These are phyloP conservation scores for Epiblema foenella DNA, from an alignment of 2,888 invertebrate genomes.

Conservation along the genomic window DNA sequence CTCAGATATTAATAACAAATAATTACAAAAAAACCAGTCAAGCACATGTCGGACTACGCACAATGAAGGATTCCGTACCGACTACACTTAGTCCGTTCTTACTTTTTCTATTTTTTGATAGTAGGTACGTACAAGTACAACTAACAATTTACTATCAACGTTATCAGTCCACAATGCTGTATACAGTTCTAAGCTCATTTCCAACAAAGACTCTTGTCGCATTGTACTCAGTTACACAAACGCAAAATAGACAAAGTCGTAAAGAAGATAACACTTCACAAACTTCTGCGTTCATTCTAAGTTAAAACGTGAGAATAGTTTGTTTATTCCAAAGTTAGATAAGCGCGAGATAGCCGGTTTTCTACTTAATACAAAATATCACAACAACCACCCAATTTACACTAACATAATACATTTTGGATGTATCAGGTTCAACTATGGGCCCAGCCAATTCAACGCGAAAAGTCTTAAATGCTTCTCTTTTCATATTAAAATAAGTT, in stretches of 20 bases:
- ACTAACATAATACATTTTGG: not conserved
- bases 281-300: conserved; percentile 28
- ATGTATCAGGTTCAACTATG: not conserved
- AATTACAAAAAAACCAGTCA: too few species aligned
- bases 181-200: not conserved
- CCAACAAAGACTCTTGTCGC: not conserved
- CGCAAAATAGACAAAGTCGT: not conserved
- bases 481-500: not conserved
- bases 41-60: too few species aligned
- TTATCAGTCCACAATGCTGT: not conserved
- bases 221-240: conserved; percentile 1
- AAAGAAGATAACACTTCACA: conserved; percentile 18
- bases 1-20: too few species aligned
- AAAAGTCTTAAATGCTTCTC: not conserved
- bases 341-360: conserved; percentile 9
- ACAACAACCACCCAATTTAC: not conserved
- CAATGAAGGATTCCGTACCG: too few species aligned
- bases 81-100: too few species aligned
- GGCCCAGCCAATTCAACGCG: not conserved
- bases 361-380: not conserved
- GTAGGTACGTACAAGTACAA: not conserved
- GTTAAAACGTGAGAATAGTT: conserved; percentile 30
- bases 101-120: not conserved
- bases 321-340: conserved; percentile 32
- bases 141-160: not conserved